phyloP scores from a whole-genome alignment of 1,140 invertebrate genomes.

The Caerostris darwini region DNA sequence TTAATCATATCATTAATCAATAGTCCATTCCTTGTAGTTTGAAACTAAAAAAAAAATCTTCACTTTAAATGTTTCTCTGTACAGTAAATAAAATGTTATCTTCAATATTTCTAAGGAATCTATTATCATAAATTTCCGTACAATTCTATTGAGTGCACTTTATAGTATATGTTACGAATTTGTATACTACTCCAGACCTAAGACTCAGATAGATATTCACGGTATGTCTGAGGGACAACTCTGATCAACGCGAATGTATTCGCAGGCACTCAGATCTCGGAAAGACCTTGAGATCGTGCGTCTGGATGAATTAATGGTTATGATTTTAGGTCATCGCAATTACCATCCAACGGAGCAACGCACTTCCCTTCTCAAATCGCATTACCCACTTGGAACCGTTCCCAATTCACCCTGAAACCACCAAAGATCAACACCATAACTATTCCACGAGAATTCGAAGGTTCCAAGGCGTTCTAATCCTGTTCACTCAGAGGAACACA shows the following conservation, averaged over 20 bases:
- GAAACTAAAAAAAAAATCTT: too few relatives aligned
- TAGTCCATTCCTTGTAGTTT: too few relatives aligned
- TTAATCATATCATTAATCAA: too few relatives aligned
- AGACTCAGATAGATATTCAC: not conserved
- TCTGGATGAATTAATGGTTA: conserved; percentile 29
- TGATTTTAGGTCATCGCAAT: conserved; percentile 8
- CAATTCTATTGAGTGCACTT: too few relatives aligned
- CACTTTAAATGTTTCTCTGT: too few relatives aligned
- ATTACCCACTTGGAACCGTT: conserved; percentile 9
- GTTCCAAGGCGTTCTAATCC: conserved; percentile 3
- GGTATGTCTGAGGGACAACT: not conserved
- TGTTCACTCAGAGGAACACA: not conserved
- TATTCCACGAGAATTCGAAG: not conserved
- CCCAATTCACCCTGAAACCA: conserved; percentile 22
- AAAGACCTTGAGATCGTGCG: not conserved
- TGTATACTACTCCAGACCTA: too few relatives aligned
- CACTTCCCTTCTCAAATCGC: conserved; percentile 5
- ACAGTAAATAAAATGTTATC: too few relatives aligned
- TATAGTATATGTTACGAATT: too few relatives aligned
- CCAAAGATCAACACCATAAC: conserved; percentile 48
- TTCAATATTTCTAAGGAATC: too few relatives aligned
- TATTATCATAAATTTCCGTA: too few relatives aligned
- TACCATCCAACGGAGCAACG: not conserved
- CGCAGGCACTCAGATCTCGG: not conserved
- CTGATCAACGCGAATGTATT: not conserved